Conservation (phyloP, 2,113 vertebrate genomes). For the Passerina amoena region DNA sequence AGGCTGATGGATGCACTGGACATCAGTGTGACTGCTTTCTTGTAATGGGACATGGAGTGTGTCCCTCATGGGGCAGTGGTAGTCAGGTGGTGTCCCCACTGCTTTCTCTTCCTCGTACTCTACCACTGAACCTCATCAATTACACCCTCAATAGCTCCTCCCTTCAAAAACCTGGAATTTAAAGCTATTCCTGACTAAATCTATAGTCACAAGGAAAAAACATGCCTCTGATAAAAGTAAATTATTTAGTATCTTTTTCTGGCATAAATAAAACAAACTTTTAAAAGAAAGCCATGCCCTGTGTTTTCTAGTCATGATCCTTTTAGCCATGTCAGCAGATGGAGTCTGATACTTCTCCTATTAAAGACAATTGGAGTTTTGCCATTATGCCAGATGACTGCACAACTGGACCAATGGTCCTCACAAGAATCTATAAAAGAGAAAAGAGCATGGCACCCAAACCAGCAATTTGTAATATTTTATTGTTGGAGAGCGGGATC, state of each 20-base stretch:
- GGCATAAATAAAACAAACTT: background rate
- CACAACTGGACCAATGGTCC: background rate
- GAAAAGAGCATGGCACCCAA: background rate
- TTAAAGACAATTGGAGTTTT: constrained; percentile 30
- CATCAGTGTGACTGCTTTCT: background rate
- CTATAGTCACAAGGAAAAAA: background rate
- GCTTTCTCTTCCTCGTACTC: background rate
- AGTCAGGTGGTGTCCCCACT: background rate
- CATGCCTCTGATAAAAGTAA: background rate
- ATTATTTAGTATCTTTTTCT: background rate
- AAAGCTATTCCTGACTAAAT: background rate
- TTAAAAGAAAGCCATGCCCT: background rate
- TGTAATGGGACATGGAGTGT: background rate
- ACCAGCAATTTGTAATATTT: background rate
- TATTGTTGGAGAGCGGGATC: background rate
- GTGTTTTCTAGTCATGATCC: background rate
- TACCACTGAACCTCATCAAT: background rate
- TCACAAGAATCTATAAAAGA: background rate
- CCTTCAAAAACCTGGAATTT: background rate
- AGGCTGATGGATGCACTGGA: background rate
- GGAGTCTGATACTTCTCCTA: constrained; percentile 5
- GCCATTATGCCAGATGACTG: background rate
- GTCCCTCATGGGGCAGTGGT: background rate
- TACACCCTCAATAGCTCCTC: background rate
- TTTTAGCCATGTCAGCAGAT: background rate